Percentiles rank a stretch among this genome's conserved stretches.
Conservation (phyloP, 2,113 vertebrate species). For the Passer montanus region DNA sequence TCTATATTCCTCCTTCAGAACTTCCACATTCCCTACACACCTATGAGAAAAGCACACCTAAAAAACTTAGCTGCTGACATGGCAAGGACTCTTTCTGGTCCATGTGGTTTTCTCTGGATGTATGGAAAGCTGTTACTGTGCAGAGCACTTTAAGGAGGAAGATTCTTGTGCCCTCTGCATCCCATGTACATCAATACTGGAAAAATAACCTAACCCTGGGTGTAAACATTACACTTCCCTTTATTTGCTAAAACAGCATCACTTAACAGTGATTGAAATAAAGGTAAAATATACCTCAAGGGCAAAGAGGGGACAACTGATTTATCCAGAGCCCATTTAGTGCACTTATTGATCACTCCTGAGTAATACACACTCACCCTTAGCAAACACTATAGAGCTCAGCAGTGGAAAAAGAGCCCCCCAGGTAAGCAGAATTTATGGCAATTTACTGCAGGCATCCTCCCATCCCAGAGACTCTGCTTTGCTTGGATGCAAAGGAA, state of each 20-base stretch:
- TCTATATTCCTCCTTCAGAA: neutral
- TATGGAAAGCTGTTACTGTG: neutral
- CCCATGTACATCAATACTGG: neutral
- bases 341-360: conserved; percentile 20
- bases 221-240: neutral
- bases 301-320: conserved; percentile 26
- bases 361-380: neutral
- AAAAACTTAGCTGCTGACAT: neutral
- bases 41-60: neutral
- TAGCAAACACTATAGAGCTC: neutral
- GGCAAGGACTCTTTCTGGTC: neutral
- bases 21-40: neutral
- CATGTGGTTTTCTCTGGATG: neutral
- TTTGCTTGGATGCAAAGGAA: neutral
- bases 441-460: neutral
- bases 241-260: neutral
- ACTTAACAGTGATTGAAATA: conserved; percentile 38
- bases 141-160: neutral
- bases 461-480: neutral
- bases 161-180: neutral
- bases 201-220: neutral
- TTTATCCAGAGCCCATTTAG: conserved; percentile 31
- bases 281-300: conserved; percentile 31
- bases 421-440: neutral
- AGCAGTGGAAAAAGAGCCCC: neutral